Percentiles rank a stretch among this genome's conserved stretches.
phyloP scores from a whole-genome alignment of 2,113 vertebrate species.

The Mastomys coucha region DNA sequence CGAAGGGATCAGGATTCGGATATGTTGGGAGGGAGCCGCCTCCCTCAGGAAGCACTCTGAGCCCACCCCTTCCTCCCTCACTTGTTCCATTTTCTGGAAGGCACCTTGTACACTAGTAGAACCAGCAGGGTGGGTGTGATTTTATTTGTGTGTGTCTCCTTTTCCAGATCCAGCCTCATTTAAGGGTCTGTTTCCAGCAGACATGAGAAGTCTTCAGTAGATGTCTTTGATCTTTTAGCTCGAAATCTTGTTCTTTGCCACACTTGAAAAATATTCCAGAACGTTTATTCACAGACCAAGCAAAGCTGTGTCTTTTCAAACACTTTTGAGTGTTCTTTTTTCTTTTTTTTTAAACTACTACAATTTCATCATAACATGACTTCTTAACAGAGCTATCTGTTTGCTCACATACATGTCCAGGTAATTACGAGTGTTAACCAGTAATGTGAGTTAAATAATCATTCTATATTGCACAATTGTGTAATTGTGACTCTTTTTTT shows the following conservation, averaged over 20 bases:
- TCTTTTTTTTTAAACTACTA: conserved; percentile 71
- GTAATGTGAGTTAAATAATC: conserved; percentile 74
- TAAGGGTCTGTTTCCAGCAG: conserved; percentile 45
- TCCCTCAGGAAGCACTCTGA: background rate
- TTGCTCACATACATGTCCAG: conserved; percentile 59
- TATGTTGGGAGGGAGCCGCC: background rate
- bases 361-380: conserved; percentile 83
- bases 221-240: conserved; percentile 80
- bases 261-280: conserved; percentile 82
- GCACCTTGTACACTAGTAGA: background rate
- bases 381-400: conserved; percentile 73
- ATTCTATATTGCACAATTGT: conserved; percentile 73
- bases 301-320: conserved; percentile 79
- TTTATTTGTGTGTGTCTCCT: background rate
- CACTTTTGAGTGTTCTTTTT: background rate
- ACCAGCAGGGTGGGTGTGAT: conserved; percentile 22
- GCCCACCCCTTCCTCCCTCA: background rate
- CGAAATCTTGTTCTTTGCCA: conserved; percentile 74
- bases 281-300: conserved; percentile 81
- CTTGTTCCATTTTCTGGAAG: background rate
- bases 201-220: conserved; percentile 26
- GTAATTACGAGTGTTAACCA: conserved; percentile 72
- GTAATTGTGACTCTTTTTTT: conserved; percentile 69
- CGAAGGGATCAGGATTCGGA: background rate
- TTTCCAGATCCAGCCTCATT: conserved; percentile 14